Evolutionary conservation across 2,888 invertebrate genomes (phyloP).

Genomic region (Noctua janthina): DNA sequence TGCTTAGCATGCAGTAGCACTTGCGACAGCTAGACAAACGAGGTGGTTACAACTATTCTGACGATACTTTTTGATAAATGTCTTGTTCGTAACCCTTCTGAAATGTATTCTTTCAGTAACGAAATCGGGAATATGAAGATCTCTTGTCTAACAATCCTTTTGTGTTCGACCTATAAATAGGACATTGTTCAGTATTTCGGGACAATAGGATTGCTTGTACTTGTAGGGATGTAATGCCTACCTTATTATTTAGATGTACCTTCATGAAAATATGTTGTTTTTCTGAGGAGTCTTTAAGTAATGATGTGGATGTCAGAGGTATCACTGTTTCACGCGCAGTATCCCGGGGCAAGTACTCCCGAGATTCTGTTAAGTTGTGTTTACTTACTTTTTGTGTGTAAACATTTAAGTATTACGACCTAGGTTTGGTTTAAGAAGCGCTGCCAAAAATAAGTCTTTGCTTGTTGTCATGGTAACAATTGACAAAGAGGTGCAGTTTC

Average conservation of each 20-base stretch:
- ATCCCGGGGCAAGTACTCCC: neutral
- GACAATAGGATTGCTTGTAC: slow-evolving; percentile 53
- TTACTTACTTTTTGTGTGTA: neutral
- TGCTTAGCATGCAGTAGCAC: neutral
- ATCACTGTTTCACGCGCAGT: neutral
- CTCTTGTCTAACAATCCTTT: slow-evolving; percentile 56
- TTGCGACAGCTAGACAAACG: neutral
- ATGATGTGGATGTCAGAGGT: neutral
- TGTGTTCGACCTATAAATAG: slow-evolving; percentile 56
- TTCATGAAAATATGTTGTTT: slow-evolving; percentile 21
- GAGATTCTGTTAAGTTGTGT: neutral
- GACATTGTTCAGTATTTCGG: slow-evolving; percentile 56
- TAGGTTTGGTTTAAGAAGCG: neutral
- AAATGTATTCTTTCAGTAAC: neutral
- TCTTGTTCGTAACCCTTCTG: slow-evolving; percentile 27
- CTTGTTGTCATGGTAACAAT: slow-evolving; percentile 2
- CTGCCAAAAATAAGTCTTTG: neutral
- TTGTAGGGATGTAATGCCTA: slow-evolving; percentile 22
- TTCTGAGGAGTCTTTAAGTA: neutral
- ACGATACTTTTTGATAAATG: neutral
- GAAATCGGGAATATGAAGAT: slow-evolving; percentile 46
- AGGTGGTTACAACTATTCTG: neutral
- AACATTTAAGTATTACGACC: neutral
- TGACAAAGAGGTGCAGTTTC: neutral
- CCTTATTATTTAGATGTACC: slow-evolving; percentile 46